Conservation (phyloP, 1,140 invertebrate genomes). For the Caenorhabditis latens region DNA sequence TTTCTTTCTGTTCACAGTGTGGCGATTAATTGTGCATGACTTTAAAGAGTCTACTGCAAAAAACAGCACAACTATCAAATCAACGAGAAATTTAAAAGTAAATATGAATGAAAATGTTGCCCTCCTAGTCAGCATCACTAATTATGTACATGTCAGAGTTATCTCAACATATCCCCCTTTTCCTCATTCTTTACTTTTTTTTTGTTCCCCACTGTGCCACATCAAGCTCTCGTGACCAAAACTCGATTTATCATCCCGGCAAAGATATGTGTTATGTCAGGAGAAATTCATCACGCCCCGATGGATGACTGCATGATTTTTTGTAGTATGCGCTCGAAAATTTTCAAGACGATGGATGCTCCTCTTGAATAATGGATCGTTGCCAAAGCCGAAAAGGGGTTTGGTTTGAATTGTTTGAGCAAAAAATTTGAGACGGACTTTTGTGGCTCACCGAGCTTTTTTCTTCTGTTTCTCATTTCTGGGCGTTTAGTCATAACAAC, state of each 20-base stretch:
- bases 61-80: neutral
- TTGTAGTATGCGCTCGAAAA: slow-evolving; percentile 30
- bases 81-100: neutral
- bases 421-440: slow-evolving; percentile 21
- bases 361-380: slow-evolving; percentile 31
- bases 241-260: slow-evolving; percentile 37
- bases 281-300: slow-evolving; percentile 34
- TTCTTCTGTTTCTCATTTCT: neutral
- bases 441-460: neutral
- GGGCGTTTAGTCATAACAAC: neutral
- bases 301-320: slow-evolving; percentile 45
- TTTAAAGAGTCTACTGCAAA: neutral
- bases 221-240: slow-evolving; percentile 37
- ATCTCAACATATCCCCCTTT: neutral
- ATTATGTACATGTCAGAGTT: slow-evolving; percentile 35
- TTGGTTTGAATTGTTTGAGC: slow-evolving; percentile 20
- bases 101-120: neutral
- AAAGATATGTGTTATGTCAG: slow-evolving; percentile 38
- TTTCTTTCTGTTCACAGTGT: neutral
- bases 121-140: neutral
- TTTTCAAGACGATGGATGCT: slow-evolving; percentile 27
- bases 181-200: slow-evolving; percentile 2
- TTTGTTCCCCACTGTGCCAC: slow-evolving; percentile 21
- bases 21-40: neutral
- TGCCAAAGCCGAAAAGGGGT: neutral